These are phyloP conservation scores for Candoia aspera DNA, from an alignment of 2,113 vertebrate genomes.

Conservation along the genomic window DNA sequence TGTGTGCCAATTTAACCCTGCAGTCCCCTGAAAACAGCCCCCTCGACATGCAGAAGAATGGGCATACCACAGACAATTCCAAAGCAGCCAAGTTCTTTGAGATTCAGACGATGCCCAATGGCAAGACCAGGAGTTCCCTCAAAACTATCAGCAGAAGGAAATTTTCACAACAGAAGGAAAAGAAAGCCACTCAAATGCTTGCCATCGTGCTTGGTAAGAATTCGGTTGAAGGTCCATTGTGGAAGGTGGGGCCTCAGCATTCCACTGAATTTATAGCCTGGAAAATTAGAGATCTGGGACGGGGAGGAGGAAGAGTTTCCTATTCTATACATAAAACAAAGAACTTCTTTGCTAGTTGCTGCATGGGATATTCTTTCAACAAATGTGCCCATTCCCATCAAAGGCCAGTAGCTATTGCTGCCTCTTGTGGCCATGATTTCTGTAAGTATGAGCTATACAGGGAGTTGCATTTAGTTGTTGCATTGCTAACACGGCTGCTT, in stretches of 20 bases:
- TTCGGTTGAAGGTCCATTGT: fast-evolving
- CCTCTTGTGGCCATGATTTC: neutral
- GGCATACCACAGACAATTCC: slow-evolving; percentile 79
- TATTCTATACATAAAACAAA: neutral
- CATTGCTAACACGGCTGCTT: slow-evolving; percentile 31
- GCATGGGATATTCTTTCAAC: neutral
- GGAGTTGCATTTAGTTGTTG: neutral
- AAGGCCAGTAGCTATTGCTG: neutral
- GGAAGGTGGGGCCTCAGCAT: neutral
- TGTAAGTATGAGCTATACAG: neutral
- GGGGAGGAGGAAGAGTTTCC: neutral
- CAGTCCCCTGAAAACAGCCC: slow-evolving; percentile 77
- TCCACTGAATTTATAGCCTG: neutral
- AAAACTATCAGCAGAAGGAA: slow-evolving; percentile 93
- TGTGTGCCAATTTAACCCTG: slow-evolving; percentile 74
- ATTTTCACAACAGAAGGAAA: slow-evolving; percentile 97
- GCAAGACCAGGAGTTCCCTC: slow-evolving; percentile 90
- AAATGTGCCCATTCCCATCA: neutral
- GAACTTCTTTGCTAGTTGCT: too few species aligned
- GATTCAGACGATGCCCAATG: slow-evolving; percentile 92
- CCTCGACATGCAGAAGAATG: slow-evolving; percentile 84
- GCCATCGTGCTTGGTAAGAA: slow-evolving; percentile 95
- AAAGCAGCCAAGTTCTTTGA: slow-evolving; percentile 86
- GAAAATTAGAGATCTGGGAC: neutral
- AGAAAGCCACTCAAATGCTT: slow-evolving; percentile 98